A percentile compares a stretch with the other conserved stretches of the same genome.
phyloP scores from a whole-genome alignment of 2,113 vertebrate species.

The Phylloscopus trochiloides region DNA sequence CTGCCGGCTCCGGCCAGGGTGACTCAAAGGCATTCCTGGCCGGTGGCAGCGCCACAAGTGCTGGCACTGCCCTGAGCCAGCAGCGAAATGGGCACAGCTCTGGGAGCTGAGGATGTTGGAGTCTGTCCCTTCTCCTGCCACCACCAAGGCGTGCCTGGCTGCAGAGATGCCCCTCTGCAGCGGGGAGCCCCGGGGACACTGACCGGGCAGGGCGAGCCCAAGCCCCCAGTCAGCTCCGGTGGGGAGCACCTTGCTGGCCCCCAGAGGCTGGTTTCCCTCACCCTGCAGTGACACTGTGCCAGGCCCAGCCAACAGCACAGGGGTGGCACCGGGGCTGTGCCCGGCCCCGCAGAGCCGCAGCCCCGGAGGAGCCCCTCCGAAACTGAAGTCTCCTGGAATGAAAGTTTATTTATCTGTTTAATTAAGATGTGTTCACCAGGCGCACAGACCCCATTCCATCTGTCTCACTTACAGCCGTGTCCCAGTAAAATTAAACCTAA shows the following conservation, averaged over 20 bases:
- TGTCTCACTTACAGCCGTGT: constrained; percentile 75
- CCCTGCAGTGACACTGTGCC: rapidly evolving
- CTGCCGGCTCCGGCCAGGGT: not conserved
- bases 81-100: not conserved
- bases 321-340: not conserved
- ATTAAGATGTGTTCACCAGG: constrained; percentile 76
- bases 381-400: constrained; percentile 50
- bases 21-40: constrained; percentile 55
- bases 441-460: constrained; percentile 66
- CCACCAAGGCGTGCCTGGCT: not conserved
- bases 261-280: not conserved
- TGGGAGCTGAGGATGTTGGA: not conserved
- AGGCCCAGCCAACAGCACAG: rapidly evolving
- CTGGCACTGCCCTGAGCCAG: constrained; percentile 25
- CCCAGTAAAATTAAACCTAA: constrained; percentile 79
- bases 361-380: constrained; percentile 28
- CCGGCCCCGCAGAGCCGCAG: not conserved
- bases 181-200: rapidly evolving
- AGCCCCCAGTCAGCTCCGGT: rapidly evolving
- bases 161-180: not conserved
- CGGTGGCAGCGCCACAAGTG: not conserved
- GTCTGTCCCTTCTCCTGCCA: not conserved
- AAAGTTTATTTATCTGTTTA: constrained; percentile 83
- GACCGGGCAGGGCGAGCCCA: rapidly evolving
- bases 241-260: not conserved